Base-by-base conservation (phyloP, 2,888 invertebrate genomes). In the Cheilosia vulpina region DNA sequence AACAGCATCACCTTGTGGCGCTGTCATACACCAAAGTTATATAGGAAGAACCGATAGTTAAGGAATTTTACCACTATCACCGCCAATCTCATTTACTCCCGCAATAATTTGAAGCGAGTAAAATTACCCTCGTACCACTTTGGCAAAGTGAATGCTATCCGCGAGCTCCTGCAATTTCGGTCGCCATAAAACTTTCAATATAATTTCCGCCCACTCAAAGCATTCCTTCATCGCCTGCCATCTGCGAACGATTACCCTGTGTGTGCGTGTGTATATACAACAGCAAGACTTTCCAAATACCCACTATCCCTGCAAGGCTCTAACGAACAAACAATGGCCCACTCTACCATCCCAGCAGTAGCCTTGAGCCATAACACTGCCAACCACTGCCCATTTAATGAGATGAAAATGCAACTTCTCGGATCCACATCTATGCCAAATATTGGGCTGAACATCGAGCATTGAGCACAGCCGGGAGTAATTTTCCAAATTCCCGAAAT, bases 171-270 rank as follows among this genome's bases (percentile, higher is more conserved):
- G 80, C 80, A 81, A 85, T 85, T 85, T 80, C 34, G 66, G 80
- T 80, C 76, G 81, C 71, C 72, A 77, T 85, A 85, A 85, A 85
- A 81, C 85, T 85, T 81, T 85, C 85, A 85, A 72, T 81, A 85
- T 85, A 81, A 77, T 72, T 85, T 72, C 85, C 85, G 68, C 81
- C 85, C 81, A 85, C 80, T 81, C 72, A 55, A 76, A 72, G 85
- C 85, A 81, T 85, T 77, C 76, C 75, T 57, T 52, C 34, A 17
- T 57, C 15, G 60, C 41, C 43, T n/a, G 55, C 78, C 72, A 78
- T 79, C 79, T 84, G 84, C 55, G 79, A 78, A 79, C 55, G 79
- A 78, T 83, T 63, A 17, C 45, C 57, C 60, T n/a, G 65, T 72
- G 19, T 50, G 57, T 41, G 19, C 43, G 57, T 41, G 47, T 31